Evolutionary conservation across 1,140 invertebrate species (phyloP).

Genomic region (Ctenoplectra terminalis): DNA sequence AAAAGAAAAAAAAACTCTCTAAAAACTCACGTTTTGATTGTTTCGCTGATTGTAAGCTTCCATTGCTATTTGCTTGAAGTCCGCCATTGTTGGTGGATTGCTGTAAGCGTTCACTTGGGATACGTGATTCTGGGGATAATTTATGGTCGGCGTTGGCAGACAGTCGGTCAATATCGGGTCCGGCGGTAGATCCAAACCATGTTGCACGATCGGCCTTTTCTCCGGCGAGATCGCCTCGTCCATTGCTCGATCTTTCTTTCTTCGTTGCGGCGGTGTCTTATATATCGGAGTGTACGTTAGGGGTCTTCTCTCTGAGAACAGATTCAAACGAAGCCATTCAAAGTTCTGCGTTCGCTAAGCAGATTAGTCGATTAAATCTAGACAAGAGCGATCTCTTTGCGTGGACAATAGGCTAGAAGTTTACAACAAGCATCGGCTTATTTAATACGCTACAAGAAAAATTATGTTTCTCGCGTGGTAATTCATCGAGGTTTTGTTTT

Average conservation of each 20-base stretch:
- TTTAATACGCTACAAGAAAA: too few relatives aligned
- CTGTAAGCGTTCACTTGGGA: conserved; percentile 68
- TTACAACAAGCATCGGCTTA: neutral
- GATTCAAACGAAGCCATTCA: conserved; percentile 70
- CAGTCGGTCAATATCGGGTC: conserved; percentile 70
- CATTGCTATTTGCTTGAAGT: conserved; percentile 80
- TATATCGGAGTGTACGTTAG: conserved; percentile 84
- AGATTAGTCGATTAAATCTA: conserved; percentile 72
- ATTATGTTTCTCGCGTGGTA: too few relatives aligned
- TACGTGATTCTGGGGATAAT: conserved; percentile 72
- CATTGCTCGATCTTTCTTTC: conserved; percentile 77
- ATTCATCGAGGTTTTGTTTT: too few relatives aligned
- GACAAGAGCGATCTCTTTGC: conserved; percentile 16
- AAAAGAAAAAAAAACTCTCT: neutral
- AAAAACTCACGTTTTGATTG: conserved; percentile 75
- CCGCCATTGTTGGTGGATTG: conserved; percentile 76
- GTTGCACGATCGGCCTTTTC: conserved; percentile 75
- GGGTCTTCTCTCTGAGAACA: conserved; percentile 82
- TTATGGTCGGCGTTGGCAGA: conserved; percentile 68
- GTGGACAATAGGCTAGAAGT: neutral
- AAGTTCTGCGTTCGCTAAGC: conserved; percentile 52
- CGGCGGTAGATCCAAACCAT: conserved; percentile 65
- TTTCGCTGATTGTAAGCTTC: conserved; percentile 79
- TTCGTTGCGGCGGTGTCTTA: conserved; percentile 84
- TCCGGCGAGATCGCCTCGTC: conserved; percentile 74